Conservation (phyloP, 2,797 vertebrate species). For the Sciurus carolinensis region DNA sequence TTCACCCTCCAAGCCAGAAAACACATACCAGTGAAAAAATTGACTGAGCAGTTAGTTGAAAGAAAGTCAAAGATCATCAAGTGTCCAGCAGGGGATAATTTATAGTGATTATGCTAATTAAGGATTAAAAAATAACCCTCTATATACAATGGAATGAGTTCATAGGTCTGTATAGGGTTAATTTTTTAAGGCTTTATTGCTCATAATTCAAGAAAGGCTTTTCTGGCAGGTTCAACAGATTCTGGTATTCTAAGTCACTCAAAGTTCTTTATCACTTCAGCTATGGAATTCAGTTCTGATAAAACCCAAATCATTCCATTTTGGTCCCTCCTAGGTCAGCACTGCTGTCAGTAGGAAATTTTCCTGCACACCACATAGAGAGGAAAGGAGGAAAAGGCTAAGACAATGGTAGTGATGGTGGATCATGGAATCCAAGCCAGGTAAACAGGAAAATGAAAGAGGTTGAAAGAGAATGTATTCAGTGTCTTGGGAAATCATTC, state of each 20-base stretch:
- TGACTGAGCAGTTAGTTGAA: neutral
- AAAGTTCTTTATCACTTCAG: neutral
- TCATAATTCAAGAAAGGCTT: neutral
- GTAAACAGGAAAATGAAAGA: neutral
- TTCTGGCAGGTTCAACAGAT: neutral
- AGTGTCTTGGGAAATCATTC: neutral
- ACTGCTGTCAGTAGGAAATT: neutral
- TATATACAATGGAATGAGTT: neutral
- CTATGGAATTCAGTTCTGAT: neutral
- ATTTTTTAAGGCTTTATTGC: neutral
- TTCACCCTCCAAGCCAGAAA: neutral
- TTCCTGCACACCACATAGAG: neutral
- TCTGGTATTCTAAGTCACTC: neutral
- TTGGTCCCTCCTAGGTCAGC: neutral
- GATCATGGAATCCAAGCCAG: neutral
- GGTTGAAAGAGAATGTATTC: neutral
- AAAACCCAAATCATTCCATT: neutral
- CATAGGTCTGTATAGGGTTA: neutral
- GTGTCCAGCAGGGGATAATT: neutral
- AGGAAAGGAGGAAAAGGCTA: neutral
- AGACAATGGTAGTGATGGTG: neutral
- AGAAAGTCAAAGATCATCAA: neutral
- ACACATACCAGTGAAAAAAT: conserved; percentile 5
- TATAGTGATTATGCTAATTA: neutral
- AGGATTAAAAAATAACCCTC: conserved; percentile 40